These are phyloP conservation scores for Rhagonycha lutea DNA, from an alignment of 2,888 invertebrate species.

Conservation along the genomic window DNA sequence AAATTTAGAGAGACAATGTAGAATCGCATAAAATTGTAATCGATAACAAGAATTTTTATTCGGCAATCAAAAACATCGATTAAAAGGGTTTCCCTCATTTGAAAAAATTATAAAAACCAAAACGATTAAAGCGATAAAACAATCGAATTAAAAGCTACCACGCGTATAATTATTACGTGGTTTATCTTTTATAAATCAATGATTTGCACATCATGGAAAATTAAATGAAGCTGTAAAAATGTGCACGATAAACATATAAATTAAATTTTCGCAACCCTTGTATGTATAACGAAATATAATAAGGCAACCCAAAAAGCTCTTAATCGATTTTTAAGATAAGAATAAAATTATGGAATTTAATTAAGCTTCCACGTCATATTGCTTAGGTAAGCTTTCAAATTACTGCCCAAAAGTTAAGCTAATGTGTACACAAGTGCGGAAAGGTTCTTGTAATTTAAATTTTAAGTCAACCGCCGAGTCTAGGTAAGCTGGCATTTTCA, in stretches of 20 bases:
- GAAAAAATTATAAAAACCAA: not conserved
- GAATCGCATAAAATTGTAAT: not conserved
- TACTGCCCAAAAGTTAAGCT: slow-evolving; percentile 22
- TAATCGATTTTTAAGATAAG: slow-evolving; percentile 17
- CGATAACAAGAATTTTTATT: not conserved
- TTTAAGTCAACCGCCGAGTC: slow-evolving; percentile 1
- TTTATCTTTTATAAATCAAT: not conserved
- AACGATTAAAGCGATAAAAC: not conserved
- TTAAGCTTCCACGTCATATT: slow-evolving; percentile 21
- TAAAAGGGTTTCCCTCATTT: not conserved
- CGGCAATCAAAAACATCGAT: not conserved
- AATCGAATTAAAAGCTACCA: not conserved
- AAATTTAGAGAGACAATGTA: not conserved
- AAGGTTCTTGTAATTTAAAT: slow-evolving; percentile 21
- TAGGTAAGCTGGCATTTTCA: not conserved
- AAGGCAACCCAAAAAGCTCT: not conserved
- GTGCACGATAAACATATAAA: not conserved
- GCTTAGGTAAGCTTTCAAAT: slow-evolving; percentile 27
- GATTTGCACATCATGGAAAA: not conserved
- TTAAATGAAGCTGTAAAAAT: not conserved
- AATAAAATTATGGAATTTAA: slow-evolving; percentile 27
- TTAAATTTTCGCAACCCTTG: not conserved
- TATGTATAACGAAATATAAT: not conserved
- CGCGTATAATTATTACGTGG: not conserved
- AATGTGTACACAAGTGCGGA: slow-evolving; percentile 22